These are phyloP conservation scores for Carettochelys insculpta DNA, from an alignment of 2,113 vertebrate species.

Conservation along the genomic window DNA sequence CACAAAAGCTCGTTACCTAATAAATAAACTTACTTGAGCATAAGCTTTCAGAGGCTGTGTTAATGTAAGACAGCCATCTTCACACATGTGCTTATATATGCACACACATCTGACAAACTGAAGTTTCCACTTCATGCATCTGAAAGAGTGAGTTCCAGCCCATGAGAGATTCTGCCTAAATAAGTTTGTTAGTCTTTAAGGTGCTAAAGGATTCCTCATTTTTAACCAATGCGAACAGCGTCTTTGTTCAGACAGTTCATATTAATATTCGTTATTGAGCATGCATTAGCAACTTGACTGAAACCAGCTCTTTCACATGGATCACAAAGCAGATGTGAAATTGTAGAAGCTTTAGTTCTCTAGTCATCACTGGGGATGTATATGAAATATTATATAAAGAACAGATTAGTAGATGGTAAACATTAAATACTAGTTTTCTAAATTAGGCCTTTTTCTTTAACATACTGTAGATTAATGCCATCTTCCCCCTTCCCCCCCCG, in stretches of 20 bases:
- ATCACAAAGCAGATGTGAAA: neutral
- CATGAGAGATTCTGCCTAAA: too few relatives aligned
- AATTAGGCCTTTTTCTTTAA: neutral
- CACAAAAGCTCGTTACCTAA: too few relatives aligned
- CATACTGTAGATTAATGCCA: neutral
- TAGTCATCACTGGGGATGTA: neutral
- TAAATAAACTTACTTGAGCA: too few relatives aligned
- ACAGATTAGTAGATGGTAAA: neutral
- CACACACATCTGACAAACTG: too few relatives aligned
- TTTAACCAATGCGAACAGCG: neutral
- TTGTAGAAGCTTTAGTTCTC: neutral
- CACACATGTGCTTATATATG: too few relatives aligned
- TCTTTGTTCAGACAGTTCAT: neutral
- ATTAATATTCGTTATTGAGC: neutral
- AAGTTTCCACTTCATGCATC: too few relatives aligned
- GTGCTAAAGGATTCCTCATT: too few relatives aligned
- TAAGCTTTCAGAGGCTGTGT: too few relatives aligned
- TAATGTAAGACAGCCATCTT: too few relatives aligned
- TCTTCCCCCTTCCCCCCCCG: neutral
- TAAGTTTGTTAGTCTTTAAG: too few relatives aligned
- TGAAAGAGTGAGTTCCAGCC: too few relatives aligned
- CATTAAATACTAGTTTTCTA: neutral
- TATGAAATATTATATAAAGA: neutral
- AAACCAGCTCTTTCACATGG: neutral
- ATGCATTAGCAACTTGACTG: neutral